Percentiles rank a stretch among this genome's conserved stretches.
phyloP scores from a whole-genome alignment of 1,140 invertebrate genomes.

The Lepidurus couesii region DNA sequence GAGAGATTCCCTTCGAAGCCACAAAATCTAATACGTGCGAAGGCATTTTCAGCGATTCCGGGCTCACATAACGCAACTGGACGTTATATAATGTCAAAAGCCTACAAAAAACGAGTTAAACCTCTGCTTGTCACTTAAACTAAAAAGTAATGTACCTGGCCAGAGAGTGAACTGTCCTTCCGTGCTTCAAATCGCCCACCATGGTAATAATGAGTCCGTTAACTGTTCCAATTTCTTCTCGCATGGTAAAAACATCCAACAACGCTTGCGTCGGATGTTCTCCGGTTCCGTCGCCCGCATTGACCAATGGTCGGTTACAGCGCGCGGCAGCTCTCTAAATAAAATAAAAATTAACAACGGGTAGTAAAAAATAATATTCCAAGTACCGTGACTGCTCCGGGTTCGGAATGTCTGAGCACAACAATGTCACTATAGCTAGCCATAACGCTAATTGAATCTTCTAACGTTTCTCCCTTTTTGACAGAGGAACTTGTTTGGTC shows the following conservation, averaged over 20 bases:
- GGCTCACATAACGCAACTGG: conserved; percentile 82
- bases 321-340: conserved; percentile 68
- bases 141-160: conserved; percentile 53
- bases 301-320: conserved; percentile 84
- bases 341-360: conserved; percentile 25
- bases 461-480: conserved; percentile 92
- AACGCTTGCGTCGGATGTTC: conserved; percentile 98
- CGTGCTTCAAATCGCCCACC: conserved; percentile 95
- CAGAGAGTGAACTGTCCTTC: conserved; percentile 95
- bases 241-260: conserved; percentile 94
- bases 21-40: conserved; percentile 74
- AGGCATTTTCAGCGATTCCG: conserved; percentile 82
- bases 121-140: background rate
- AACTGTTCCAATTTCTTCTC: conserved; percentile 97
- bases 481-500: conserved; percentile 84
- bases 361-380: conserved; percentile 25
- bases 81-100: conserved; percentile 86
- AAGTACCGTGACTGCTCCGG: conserved; percentile 79
- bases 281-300: conserved; percentile 95
- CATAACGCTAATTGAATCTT: conserved; percentile 80
- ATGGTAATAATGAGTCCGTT: conserved; percentile 89
- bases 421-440: conserved; percentile 84
- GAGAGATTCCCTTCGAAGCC: conserved; percentile 64
- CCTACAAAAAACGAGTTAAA: conserved; percentile 42
- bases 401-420: conserved; percentile 87